A percentile compares a stretch with the other conserved stretches of the same genome.
phyloP scores from a whole-genome alignment of 2,888 invertebrate genomes.

The Heliconius cydno region DNA sequence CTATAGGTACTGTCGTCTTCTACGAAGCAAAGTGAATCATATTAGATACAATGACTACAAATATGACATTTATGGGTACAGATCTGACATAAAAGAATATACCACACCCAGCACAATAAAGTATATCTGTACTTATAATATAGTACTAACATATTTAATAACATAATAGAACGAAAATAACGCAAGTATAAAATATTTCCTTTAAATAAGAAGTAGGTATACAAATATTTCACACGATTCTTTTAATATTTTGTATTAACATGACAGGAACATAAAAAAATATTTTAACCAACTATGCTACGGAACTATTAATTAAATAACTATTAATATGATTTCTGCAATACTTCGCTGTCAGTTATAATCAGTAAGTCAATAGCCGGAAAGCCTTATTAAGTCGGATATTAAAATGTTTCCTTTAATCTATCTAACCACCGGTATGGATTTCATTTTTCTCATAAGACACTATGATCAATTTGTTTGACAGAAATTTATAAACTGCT shows the following conservation, averaged over 20 bases:
- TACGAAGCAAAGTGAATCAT: not conserved
- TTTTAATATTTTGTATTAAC: not conserved
- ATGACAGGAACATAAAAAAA: not conserved
- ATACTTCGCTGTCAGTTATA: not conserved
- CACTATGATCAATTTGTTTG: not conserved
- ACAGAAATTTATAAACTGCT: not conserved
- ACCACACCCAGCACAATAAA: not conserved
- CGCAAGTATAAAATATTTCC: not conserved
- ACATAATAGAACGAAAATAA: no score
- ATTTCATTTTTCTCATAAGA: not conserved
- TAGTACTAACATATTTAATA: no score
- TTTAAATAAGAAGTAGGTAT: not conserved
- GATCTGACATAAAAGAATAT: not conserved
- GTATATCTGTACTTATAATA: no score
- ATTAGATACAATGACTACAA: not conserved
- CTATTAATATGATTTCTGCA: not conserved
- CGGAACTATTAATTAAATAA: not conserved
- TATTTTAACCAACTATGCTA: not conserved
- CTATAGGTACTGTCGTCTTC: not conserved
- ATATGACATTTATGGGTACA: not conserved
- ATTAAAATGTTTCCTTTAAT: conserved; percentile 13
- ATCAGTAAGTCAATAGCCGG: conserved; percentile 9
- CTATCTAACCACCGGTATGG: conserved; percentile 1
- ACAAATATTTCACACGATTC: not conserved
- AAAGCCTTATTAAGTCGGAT: conserved; percentile 15